Evolutionary conservation across 23 tunicate species (phyloP).

Genomic region (Halocynthia roretzi): DNA sequence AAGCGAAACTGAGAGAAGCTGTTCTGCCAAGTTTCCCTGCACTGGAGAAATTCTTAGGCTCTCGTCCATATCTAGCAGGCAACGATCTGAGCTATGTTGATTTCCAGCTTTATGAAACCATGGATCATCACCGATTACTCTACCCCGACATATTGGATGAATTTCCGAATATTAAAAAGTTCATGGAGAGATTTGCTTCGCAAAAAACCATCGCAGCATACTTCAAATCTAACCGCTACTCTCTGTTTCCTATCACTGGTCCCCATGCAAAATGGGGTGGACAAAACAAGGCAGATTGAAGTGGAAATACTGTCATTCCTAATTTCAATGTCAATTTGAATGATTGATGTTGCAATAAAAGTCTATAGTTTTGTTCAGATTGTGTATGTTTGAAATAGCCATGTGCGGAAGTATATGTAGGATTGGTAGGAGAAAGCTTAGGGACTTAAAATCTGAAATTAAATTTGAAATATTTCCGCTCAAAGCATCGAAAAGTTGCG

Average conservation of each 20-base stretch:
- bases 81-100: conserved; percentile 35
- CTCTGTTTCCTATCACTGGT: conserved; percentile 17
- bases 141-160: conserved; percentile 24
- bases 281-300: not conserved
- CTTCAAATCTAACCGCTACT: conserved; percentile 19
- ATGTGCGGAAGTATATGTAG: too few species aligned
- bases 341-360: too few species aligned
- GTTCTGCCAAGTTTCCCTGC: conserved; percentile 2
- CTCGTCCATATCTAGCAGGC: conserved; percentile 22
- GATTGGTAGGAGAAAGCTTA: too few species aligned
- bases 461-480: too few species aligned
- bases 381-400: too few species aligned
- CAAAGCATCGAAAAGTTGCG: too few species aligned
- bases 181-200: conserved; percentile 17
- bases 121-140: conserved; percentile 27
- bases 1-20: conserved; percentile 19
- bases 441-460: too few species aligned
- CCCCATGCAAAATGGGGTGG: conserved; percentile 41
- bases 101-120: conserved; percentile 29
- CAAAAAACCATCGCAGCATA: conserved; percentile 29
- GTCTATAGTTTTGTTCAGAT: too few species aligned
- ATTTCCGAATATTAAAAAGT: conserved; percentile 11
- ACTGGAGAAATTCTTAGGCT: conserved; percentile 29
- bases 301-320: too few species aligned
- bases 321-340: too few species aligned